Evolutionary conservation across 2,113 vertebrate genomes (phyloP).

Genomic region (Seriola quinqueradiata): DNA sequence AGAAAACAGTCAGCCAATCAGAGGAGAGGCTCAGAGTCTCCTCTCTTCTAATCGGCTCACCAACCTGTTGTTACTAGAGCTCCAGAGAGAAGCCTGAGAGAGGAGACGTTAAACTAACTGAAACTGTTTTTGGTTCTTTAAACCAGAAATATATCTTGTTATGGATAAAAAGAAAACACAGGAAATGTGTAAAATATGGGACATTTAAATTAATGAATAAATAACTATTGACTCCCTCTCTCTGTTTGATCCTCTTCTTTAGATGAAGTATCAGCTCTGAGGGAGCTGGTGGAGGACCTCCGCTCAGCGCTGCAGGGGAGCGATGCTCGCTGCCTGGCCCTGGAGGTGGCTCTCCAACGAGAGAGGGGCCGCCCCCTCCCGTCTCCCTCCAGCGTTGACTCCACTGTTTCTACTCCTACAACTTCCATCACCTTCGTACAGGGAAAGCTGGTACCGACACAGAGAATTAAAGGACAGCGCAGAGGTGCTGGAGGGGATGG

Average conservation of each 20-base stretch:
- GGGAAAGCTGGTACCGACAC: slow-evolving; percentile 61
- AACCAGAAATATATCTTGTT: too few species aligned
- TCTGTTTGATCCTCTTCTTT: background rate
- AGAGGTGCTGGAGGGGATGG: slow-evolving; percentile 2
- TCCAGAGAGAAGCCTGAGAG: too few species aligned
- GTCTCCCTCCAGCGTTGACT: background rate
- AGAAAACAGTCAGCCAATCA: too few species aligned
- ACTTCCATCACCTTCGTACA: slow-evolving; percentile 45
- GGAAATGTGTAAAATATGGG: too few species aligned
- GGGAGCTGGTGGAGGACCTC: slow-evolving; percentile 88
- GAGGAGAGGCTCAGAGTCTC: too few species aligned
- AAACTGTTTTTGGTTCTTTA: too few species aligned
- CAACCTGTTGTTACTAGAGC: too few species aligned
- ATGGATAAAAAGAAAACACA: too few species aligned
- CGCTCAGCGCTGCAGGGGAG: slow-evolving; percentile 85
- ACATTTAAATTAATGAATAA: too few species aligned
- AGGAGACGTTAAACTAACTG: too few species aligned
- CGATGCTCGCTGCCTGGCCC: slow-evolving; percentile 85
- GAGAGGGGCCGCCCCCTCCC: slow-evolving; percentile 21
- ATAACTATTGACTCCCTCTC: background rate
- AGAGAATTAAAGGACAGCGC: slow-evolving; percentile 45
- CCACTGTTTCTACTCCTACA: background rate
- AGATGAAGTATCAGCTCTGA: slow-evolving; percentile 75
- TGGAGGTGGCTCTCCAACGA: slow-evolving; percentile 81
- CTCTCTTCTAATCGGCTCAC: too few species aligned